Percentiles rank a stretch among this genome's conserved stretches.
These are phyloP conservation scores for Alexandromys fortis DNA, from an alignment of 2,113 vertebrate species.

Conservation along the genomic window DNA sequence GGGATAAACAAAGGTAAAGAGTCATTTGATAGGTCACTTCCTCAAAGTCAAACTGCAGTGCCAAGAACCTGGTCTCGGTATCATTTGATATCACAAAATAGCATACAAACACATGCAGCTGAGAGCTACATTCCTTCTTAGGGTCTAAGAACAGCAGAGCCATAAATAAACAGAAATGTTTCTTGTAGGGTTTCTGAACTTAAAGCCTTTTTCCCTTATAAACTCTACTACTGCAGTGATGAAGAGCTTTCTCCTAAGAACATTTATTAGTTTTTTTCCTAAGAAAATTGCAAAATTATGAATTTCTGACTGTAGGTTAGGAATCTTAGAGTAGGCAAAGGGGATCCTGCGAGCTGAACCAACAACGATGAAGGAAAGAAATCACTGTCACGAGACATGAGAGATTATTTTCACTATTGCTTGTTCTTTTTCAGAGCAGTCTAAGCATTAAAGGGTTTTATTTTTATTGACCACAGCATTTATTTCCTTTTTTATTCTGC, in stretches of 20 bases:
- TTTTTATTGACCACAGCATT: neutral
- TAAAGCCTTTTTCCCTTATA: neutral
- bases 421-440: neutral
- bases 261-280: neutral
- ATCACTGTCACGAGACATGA: neutral
- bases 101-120: neutral
- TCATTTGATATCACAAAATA: neutral
- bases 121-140: neutral
- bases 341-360: neutral
- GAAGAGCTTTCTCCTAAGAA: neutral
- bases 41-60: neutral
- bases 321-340: neutral
- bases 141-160: neutral
- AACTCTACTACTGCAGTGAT: neutral
- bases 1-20: neutral
- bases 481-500: neutral
- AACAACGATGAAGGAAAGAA: neutral
- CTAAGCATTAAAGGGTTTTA: neutral
- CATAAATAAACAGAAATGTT: no score
- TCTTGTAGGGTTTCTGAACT: neutral
- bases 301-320: neutral
- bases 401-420: neutral
- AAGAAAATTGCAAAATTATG: neutral
- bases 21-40: neutral
- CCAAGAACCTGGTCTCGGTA: neutral